These are phyloP conservation scores for Astropecten irregularis DNA, from an alignment of 53 echinoderm and acorn worm genomes.

Conservation along the genomic window DNA sequence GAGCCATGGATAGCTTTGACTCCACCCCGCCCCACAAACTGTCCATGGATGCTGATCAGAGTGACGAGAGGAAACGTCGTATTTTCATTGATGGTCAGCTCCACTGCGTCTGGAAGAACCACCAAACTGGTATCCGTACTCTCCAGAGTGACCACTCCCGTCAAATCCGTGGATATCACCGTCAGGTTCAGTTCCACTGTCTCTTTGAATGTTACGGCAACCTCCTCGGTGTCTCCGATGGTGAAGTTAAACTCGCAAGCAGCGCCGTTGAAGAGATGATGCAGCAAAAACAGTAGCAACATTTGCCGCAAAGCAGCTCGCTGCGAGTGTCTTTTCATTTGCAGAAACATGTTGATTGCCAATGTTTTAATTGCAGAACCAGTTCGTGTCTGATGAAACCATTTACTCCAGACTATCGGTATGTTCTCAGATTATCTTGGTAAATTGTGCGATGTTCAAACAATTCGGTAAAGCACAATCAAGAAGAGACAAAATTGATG, in stretches of 20 bases:
- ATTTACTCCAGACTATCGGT: no score
- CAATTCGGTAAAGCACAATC: no score
- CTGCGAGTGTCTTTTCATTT: not conserved
- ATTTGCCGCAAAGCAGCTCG: not conserved
- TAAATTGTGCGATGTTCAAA: no score
- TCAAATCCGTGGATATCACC: constrained; percentile 13
- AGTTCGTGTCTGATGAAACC: no score
- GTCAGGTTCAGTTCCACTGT: constrained; percentile 39
- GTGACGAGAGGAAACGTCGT: constrained; percentile 17
- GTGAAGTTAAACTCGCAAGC: constrained; percentile 17
- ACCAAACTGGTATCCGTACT: constrained; percentile 25
- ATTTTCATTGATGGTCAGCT: not conserved
- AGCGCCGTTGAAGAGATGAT: not conserved
- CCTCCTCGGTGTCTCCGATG: constrained; percentile 3
- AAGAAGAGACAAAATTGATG: no score
- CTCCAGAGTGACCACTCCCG: not conserved
- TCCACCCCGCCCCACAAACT: constrained; percentile 23
- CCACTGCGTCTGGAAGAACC: not conserved
- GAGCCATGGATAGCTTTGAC: not conserved
- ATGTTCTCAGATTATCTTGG: no score
- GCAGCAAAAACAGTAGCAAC: not conserved
- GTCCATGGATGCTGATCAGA: constrained; percentile 14
- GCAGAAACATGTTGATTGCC: not conserved
- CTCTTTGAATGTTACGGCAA: constrained; percentile 1
- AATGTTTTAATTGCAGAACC: no score